Evolutionary conservation across 2,888 invertebrate species (phyloP), one percentile per base, ranked within the genome.

Genomic region (Eucera pruinosa): DNA sequence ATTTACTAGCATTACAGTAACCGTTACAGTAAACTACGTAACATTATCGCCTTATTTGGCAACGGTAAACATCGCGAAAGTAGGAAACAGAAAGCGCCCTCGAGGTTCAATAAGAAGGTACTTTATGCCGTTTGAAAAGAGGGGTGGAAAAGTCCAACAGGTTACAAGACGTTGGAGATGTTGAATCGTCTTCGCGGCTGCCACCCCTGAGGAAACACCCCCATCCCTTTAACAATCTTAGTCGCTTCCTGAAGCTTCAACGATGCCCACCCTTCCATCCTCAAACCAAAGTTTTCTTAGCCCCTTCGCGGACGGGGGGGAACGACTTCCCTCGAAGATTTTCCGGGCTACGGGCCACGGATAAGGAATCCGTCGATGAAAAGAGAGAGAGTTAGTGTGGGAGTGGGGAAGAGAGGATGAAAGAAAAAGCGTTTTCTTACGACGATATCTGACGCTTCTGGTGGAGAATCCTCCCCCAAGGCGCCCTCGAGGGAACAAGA

Each of bases 91-190:
- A 60, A 66, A 75, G 47, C 36, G 52, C 13, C 33, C 66, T 47
- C 58, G 25, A 9, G 13, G 13, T 23, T 25, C 27, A 52, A 23
- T 74, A 57, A 80, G 75, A 67, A 80, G 58, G 50, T 86, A 88
- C 88, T 79, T 78, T 54, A 66, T 78, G 70, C 65, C 60, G 54
- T 78, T 62, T 69, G 66, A 60, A 41, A 65, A 82, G n/a, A n/a
- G n/a, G n/a, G n/a, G n/a, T n/a, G 83, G 87, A 79, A 83, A 78
- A 83, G 87, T 86, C 87, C 90, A 91, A 91, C 90, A 90, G 91
- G 89, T 91, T 91, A 89, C 88, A 89, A 90, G 89, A 89, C 87
- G 88, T 80, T 72, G 39, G 52, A 58, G 39, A 55, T 3, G 11
- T 62, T 62, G 73, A 79, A 80, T 80, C 79, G 80, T 80, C 79